phyloP scores from a whole-genome alignment of 2,888 invertebrate species.

The Melangyna quadrimaculata region DNA sequence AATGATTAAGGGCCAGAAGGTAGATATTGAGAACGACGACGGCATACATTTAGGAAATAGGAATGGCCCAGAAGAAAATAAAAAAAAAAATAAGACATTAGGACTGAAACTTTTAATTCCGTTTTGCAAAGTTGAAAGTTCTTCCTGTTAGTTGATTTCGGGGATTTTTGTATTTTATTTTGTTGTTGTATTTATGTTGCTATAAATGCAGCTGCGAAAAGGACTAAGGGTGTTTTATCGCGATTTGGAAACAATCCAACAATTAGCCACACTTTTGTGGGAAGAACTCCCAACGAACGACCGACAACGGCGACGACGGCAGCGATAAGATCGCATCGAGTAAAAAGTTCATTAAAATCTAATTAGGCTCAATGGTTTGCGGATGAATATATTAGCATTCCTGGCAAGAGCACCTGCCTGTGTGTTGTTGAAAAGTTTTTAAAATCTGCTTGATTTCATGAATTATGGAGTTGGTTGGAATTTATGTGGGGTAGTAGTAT shows the following conservation, averaged over 20 bases:
- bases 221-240: not conserved
- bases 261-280: conserved; percentile 53
- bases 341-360: conserved; percentile 65
- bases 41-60: no score
- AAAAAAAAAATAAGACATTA: not conserved
- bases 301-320: no score
- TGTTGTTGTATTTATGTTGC: not conserved
- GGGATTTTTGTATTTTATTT: not conserved
- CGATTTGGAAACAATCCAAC: conserved; percentile 61
- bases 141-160: conserved; percentile 28
- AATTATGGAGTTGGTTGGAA: not conserved
- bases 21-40: not conserved
- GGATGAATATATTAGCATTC: conserved; percentile 11
- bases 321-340: conserved; percentile 19
- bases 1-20: not conserved
- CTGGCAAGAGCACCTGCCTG: conserved; percentile 33
- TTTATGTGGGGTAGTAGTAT: not conserved
- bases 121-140: conserved; percentile 62
- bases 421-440: not conserved
- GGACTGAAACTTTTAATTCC: conserved; percentile 61
- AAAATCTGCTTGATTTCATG: not conserved
- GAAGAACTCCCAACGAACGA: not conserved
- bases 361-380: conserved; percentile 54
- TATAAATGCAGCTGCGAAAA: not conserved
- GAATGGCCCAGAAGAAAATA: not conserved